Conservation (phyloP, 1,140 invertebrate species). For the Drosophila ficusphila region DNA sequence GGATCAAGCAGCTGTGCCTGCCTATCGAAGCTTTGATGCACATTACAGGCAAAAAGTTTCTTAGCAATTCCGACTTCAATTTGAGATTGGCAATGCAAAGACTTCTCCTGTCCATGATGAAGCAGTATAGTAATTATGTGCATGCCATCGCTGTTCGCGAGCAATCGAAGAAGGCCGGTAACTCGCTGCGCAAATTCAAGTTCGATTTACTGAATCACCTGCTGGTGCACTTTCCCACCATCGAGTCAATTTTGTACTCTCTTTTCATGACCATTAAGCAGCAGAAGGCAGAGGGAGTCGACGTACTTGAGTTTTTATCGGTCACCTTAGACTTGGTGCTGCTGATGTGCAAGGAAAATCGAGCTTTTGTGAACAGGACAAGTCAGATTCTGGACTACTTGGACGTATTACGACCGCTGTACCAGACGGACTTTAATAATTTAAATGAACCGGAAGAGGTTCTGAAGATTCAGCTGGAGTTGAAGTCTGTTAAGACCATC, state of each 20-base stretch:
- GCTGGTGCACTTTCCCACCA: constrained; percentile 70
- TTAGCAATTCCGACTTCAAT: constrained; percentile 24
- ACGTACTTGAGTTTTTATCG: constrained; percentile 72
- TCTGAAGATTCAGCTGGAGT: constrained; percentile 85
- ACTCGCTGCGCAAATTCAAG: constrained; percentile 71
- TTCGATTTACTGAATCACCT: constrained; percentile 82
- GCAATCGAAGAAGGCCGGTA: constrained; percentile 66
- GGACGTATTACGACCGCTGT: constrained; percentile 69
- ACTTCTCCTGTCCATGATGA: constrained; percentile 74
- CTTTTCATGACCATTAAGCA: constrained; percentile 58
- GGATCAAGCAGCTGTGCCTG: constrained; percentile 78
- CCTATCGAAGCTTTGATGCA: constrained; percentile 65
- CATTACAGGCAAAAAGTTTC: constrained; percentile 43
- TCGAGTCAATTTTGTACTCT: constrained; percentile 68
- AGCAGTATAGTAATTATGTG: constrained; percentile 78
- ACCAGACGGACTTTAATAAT: constrained; percentile 56
- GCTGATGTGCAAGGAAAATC: constrained; percentile 75
- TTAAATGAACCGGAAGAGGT: constrained; percentile 1
- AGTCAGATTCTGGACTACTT: constrained; percentile 78
- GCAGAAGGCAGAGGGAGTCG: constrained; percentile 1
- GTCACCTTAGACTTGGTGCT: constrained; percentile 70
- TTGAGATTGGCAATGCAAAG: constrained; percentile 46
- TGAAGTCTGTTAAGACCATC: constrained; percentile 88
- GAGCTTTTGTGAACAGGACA: constrained; percentile 77
- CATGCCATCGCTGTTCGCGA: constrained; percentile 55